phyloP scores from a whole-genome alignment of 2,113 vertebrate genomes.

The Phoenicopterus ruber region DNA sequence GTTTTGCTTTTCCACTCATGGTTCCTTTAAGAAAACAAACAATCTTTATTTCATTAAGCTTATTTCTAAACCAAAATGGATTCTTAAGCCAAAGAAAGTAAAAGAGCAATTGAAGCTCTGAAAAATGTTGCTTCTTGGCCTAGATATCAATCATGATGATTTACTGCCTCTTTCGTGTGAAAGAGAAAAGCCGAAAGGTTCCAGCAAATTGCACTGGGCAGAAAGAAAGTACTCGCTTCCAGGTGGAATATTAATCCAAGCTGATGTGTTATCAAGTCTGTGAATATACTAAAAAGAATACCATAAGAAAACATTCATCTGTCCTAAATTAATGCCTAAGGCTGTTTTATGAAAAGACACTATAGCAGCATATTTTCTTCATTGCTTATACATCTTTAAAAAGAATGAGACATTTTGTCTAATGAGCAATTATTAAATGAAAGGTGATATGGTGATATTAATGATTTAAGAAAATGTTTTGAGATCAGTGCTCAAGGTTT shows the following conservation, averaged over 20 bases:
- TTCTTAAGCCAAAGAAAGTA: constrained; percentile 50
- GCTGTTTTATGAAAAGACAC: constrained; percentile 21
- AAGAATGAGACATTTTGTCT: background rate
- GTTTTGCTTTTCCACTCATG: background rate
- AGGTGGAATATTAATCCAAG: constrained; percentile 54
- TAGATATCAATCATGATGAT: constrained; percentile 59
- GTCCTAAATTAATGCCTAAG: constrained; percentile 53
- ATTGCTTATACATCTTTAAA: constrained; percentile 22
- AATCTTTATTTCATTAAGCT: background rate
- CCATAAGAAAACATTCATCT: constrained; percentile 37
- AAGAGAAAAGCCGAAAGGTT: constrained; percentile 43
- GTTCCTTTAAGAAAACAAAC: constrained; percentile 9
- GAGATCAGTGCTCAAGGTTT: background rate
- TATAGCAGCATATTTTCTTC: constrained; percentile 24
- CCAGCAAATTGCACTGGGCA: constrained; percentile 47
- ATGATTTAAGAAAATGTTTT: constrained; percentile 42
- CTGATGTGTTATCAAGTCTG: constrained; percentile 34
- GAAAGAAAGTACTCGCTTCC: constrained; percentile 26
- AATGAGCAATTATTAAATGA: constrained; percentile 33
- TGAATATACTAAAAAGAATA: constrained; percentile 44
- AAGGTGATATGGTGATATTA: background rate
- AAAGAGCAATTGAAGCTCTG: constrained; percentile 59
- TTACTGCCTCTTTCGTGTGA: constrained; percentile 1
- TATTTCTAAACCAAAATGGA: constrained; percentile 50
- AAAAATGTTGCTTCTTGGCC: constrained; percentile 48